A percentile compares a stretch with the other conserved stretches of the same genome.
These are phyloP conservation scores for Thoracochromis brauschi DNA, from an alignment of 2,113 vertebrate species.

Conservation along the genomic window DNA sequence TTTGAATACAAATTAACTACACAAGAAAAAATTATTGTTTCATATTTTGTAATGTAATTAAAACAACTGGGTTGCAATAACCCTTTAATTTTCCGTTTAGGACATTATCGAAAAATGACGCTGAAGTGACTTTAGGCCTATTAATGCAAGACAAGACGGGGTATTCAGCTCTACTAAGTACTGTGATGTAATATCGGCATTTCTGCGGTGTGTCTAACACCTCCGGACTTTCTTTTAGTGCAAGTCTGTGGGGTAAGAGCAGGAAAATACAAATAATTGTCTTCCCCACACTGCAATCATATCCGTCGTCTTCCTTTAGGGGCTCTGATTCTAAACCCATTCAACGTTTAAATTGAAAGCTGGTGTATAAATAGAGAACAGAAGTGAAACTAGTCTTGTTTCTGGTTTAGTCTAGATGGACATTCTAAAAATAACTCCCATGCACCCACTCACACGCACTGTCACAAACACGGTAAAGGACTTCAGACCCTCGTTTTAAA, in stretches of 20 bases:
- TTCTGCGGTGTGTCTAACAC: not conserved
- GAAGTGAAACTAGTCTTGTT: slow-evolving; percentile 26
- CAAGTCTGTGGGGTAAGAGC: not conserved
- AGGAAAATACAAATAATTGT: not conserved
- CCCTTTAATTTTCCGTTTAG: not conserved
- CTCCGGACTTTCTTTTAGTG: not conserved
- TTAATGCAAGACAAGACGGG: not conserved
- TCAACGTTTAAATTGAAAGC: not conserved
- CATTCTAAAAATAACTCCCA: slow-evolving; percentile 17
- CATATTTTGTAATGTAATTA: not conserved
- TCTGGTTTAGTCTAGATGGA: not conserved
- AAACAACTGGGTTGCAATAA: not conserved
- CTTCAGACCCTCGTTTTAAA: not conserved
- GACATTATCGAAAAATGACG: not conserved
- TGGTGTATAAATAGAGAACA: not conserved
- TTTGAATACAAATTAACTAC: not conserved
- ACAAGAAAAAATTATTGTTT: not conserved
- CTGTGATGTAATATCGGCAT: not conserved
- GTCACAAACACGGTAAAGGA: not conserved
- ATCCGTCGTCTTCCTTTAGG: not conserved
- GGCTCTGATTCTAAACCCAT: not conserved
- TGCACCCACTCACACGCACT: not conserved
- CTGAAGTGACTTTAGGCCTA: not conserved
- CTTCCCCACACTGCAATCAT: not conserved
- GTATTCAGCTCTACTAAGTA: not conserved